These are phyloP conservation scores for Hassar affinis DNA, from an alignment of 2,113 vertebrate species.

Conservation along the genomic window DNA sequence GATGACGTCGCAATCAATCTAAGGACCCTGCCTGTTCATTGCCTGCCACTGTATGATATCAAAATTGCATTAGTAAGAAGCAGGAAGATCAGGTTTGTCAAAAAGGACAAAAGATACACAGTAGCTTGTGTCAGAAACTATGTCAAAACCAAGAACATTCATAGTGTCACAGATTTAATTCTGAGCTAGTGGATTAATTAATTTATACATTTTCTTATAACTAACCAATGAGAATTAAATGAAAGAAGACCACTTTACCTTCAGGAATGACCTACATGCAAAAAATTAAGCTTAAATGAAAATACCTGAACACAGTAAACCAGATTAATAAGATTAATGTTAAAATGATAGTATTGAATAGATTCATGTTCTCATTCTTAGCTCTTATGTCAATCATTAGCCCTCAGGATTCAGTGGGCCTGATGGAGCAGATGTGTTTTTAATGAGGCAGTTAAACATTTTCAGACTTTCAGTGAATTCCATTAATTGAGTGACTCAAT, in stretches of 20 bases:
- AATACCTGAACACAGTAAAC: background rate
- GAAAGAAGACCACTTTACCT: background rate
- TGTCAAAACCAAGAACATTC: background rate
- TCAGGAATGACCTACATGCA: background rate
- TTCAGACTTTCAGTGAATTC: background rate
- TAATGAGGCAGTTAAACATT: slow-evolving; percentile 15
- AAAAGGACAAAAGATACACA: background rate
- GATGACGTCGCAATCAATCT: background rate
- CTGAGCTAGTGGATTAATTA: background rate
- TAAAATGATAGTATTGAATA: background rate
- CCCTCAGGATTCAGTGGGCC: background rate
- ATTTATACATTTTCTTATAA: background rate
- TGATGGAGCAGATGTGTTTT: background rate
- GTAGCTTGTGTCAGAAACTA: background rate
- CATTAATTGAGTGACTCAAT: background rate
- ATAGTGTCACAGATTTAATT: background rate
- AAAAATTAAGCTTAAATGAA: background rate
- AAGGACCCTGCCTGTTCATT: background rate
- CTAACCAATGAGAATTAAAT: background rate
- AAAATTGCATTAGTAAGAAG: background rate
- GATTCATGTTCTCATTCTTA: background rate
- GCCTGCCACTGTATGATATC: background rate
- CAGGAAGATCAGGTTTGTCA: background rate
- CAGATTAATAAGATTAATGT: background rate
- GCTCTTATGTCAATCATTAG: background rate